phyloP scores from a whole-genome alignment of 1,140 invertebrate species.

The Pomacea maculata region DNA sequence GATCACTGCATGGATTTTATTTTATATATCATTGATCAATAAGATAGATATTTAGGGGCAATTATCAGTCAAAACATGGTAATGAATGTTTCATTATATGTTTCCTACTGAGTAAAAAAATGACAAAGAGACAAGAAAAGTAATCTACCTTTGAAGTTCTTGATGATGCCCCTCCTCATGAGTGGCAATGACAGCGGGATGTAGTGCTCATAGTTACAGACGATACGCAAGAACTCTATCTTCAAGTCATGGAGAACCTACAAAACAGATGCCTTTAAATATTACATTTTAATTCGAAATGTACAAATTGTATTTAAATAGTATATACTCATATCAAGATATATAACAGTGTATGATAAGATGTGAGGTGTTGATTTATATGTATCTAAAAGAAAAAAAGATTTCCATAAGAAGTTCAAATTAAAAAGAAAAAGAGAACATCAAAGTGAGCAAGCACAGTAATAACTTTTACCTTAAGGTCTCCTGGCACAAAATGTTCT shows the following conservation, averaged over 20 bases:
- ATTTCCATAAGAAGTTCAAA: background rate
- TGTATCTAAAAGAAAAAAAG: too few relatives aligned
- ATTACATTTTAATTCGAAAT: background rate
- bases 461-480: conserved; percentile 68
- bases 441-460: background rate
- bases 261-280: conserved; percentile 17
- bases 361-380: too few relatives aligned
- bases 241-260: conserved; percentile 62
- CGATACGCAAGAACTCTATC: conserved; percentile 63
- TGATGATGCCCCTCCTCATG: conserved; percentile 61
- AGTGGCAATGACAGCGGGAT: conserved; percentile 71
- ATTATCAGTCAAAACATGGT: background rate
- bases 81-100: background rate
- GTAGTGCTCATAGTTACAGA: conserved; percentile 68
- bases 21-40: too few relatives aligned
- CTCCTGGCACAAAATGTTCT: conserved; percentile 83
- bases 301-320: background rate
- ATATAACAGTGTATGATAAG: too few relatives aligned
- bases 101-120: background rate
- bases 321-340: background rate
- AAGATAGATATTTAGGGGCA: background rate
- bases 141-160: conserved; percentile 65
- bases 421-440: background rate
- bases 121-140: background rate
- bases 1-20: too few relatives aligned